Base-by-base conservation (phyloP, 2,797 vertebrate species). In the Aphelocoma californica region DNA sequence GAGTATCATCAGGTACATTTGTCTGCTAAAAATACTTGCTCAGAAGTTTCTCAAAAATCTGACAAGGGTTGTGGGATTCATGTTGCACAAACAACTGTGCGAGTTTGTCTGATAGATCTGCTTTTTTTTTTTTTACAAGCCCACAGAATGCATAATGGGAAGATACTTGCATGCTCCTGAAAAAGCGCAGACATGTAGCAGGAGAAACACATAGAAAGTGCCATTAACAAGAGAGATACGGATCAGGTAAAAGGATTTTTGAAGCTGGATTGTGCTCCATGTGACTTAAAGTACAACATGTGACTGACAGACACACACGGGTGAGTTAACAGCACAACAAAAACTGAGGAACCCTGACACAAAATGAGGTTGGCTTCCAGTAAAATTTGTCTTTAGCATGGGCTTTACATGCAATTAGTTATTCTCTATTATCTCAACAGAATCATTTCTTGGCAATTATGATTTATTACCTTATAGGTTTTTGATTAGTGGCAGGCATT, bases 271-370 rank as follows among this genome's bases (percentile, higher is more conserved):
- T 23, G 18, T 28, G 19, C 18, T 66, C 9, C 8, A 3, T 58
- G 6, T 13, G 18, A 51, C 26, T 73, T 73, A 69, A 65, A 25
- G 31, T 58, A 24, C 5, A 40, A 42, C 0, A 0, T 58, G 28
- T 69, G 64, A 31, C 14, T 26, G 70, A 38, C 4, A 38, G 29
- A 71, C 36, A 71, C 4, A 18, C 40, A 51, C 6, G 51, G 25
- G n/a, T 28, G 44, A 61, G 26, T 6, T 7, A 72, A 54, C 2
- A 71, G n/a, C 25, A 54, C 24, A 77, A 40, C 29, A 56, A 48
- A 62, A 78, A 9, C 28, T 38, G n/a, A 60, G 13, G 13, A 7
- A 14, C 4, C 16, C 10, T 61, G 56, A 34, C 1, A 2, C 9
- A 67, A 16, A 72, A 29, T 34, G 24, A 57, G 11, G 10, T 5